phyloP scores from a whole-genome alignment of 2,797 vertebrate species.

The Tapirus indicus region DNA sequence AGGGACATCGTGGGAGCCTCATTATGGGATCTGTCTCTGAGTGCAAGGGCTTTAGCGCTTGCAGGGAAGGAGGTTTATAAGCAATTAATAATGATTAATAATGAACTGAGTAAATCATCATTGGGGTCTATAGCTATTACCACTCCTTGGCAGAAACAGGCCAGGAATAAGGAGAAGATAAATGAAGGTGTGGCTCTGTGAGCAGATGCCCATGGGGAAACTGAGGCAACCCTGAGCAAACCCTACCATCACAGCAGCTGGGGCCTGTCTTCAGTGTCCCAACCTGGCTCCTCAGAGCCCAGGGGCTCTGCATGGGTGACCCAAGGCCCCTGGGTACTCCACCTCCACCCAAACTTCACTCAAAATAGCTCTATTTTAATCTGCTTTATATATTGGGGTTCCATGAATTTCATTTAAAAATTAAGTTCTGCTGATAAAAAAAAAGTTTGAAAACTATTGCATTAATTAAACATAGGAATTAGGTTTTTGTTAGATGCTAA shows the following conservation, averaged over 20 bases:
- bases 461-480: slow-evolving; percentile 12
- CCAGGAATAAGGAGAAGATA: neutral
- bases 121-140: neutral
- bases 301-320: neutral
- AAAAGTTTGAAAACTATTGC: neutral
- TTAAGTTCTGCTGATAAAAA: neutral
- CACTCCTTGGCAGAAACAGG: neutral
- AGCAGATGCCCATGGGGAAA: neutral
- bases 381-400: neutral
- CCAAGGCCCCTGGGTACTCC: neutral
- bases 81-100: slow-evolving; percentile 72
- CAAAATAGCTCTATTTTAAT: neutral
- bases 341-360: neutral
- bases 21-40: neutral
- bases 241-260: neutral
- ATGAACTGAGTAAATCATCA: slow-evolving; percentile 41
- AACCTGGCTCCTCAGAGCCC: neutral
- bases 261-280: neutral
- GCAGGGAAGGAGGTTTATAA: slow-evolving; percentile 53
- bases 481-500: slow-evolving; percentile 1
- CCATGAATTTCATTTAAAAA: slow-evolving; percentile 28
- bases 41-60: slow-evolving; percentile 46
- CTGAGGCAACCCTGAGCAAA: neutral
- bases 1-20: neutral
- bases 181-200: neutral